Conservation (phyloP, 92 coral and sea anemone genomes). For the Actinernus sp. region DNA sequence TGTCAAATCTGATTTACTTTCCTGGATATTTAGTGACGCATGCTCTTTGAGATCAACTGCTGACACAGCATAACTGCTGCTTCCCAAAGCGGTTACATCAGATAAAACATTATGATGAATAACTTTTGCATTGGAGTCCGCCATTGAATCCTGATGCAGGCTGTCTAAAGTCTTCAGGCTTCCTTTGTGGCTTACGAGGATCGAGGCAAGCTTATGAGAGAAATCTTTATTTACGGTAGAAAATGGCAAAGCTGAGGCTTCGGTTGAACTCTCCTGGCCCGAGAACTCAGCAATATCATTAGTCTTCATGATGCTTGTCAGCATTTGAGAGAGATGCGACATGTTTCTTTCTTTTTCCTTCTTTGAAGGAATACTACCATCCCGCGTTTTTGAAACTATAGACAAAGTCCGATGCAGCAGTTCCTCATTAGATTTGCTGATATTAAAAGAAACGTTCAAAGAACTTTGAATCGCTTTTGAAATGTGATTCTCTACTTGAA, state of each 20-base stretch:
- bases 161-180: constrained; percentile 23
- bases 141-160: constrained; percentile 17
- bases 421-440: constrained; percentile 8
- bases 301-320: background rate
- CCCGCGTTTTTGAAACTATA: constrained; percentile 16
- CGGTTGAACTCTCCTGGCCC: no score
- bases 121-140: constrained; percentile 20
- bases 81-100: no score
- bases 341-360: background rate
- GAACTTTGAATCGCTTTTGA: background rate
- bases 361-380: background rate
- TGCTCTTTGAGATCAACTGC: background rate
- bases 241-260: background rate
- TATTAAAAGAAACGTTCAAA: background rate
- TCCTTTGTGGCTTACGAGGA: constrained; percentile 10
- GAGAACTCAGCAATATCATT: background rate
- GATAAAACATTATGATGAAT: constrained; percentile 35
- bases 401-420: constrained; percentile 21
- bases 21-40: background rate
- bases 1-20: background rate
- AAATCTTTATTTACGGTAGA: constrained; percentile 1
- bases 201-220: constrained; percentile 5
- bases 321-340: background rate
- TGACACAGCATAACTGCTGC: no score
- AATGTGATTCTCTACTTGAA: background rate